These are phyloP conservation scores for Saguinus oedipus DNA, from an alignment of 2,797 vertebrate species.

Conservation along the genomic window DNA sequence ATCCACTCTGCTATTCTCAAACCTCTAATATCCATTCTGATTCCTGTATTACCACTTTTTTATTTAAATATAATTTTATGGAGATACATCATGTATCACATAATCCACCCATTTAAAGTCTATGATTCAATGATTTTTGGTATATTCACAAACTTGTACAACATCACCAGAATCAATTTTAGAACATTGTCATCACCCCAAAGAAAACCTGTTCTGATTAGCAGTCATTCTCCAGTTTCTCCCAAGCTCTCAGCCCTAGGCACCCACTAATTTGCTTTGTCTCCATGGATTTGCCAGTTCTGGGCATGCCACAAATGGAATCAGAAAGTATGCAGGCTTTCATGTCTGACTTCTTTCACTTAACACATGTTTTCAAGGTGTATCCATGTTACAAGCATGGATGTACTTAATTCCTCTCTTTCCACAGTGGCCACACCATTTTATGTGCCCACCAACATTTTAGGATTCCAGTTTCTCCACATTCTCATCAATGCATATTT, in stretches of 20 bases:
- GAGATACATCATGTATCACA: background rate
- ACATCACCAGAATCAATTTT: background rate
- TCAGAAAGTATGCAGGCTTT: background rate
- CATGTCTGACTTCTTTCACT: background rate
- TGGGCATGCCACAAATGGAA: background rate
- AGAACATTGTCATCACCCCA: background rate
- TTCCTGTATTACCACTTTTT: background rate
- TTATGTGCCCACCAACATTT: background rate
- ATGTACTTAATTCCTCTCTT: background rate
- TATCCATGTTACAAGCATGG: background rate
- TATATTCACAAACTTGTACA: background rate
- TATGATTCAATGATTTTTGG: background rate
- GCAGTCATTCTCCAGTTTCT: background rate
- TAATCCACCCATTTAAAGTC: background rate
- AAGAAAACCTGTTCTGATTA: background rate
- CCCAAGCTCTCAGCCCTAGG: background rate
- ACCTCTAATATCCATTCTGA: background rate
- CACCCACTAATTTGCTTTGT: background rate
- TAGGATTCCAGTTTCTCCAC: background rate
- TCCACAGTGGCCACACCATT: background rate
- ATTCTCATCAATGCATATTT: background rate
- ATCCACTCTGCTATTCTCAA: background rate
- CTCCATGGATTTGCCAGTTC: background rate
- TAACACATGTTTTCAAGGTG: background rate
- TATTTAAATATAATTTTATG: constrained; percentile 18